Percentiles rank a stretch among this genome's conserved stretches.
Conservation (phyloP, 1,140 invertebrate genomes). For the Drosophila kepulauana region DNA sequence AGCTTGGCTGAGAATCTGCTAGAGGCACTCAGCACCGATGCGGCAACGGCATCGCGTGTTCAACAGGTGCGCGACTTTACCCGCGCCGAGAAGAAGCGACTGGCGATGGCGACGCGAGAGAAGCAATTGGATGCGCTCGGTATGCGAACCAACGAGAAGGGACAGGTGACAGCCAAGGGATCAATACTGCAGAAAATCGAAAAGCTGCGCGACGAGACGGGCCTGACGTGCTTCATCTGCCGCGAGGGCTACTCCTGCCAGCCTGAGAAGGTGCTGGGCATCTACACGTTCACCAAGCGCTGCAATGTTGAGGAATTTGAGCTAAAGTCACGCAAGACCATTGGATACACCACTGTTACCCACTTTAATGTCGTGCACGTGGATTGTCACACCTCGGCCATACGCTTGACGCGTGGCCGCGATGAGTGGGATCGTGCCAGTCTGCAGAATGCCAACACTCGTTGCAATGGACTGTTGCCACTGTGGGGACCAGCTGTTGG, state of each 20-base stretch:
- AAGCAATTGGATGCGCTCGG: conserved; percentile 97
- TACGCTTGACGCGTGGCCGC: conserved; percentile 90
- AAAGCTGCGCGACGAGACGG: conserved; percentile 97
- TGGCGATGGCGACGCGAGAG: conserved; percentile 98
- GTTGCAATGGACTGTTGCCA: conserved; percentile 98
- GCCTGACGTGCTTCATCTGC: conserved; percentile 98
- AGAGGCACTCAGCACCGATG: conserved; percentile 94
- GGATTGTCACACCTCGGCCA: conserved; percentile 98
- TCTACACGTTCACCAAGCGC: conserved; percentile 98
- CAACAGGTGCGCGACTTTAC: conserved; percentile 97
- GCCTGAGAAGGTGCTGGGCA: conserved; percentile 95
- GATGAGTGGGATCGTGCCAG: conserved; percentile 99
- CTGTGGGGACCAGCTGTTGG: conserved; percentile 98
- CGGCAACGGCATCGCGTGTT: conserved; percentile 92
- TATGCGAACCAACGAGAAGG: conserved; percentile 97
- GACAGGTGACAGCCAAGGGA: conserved; percentile 95
- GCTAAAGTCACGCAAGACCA: conserved; percentile 92
- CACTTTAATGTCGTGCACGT: conserved; percentile 99
- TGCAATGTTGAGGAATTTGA: conserved; percentile 98
- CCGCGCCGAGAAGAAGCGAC: conserved; percentile 96
- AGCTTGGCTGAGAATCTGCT: conserved; percentile 98
- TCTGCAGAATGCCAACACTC: conserved; percentile 98
- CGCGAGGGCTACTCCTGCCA: conserved; percentile 98
- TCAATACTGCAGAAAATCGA: conserved; percentile 96
- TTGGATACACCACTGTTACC: conserved; percentile 97